Percentiles rank a stretch among this genome's conserved stretches.
Evolutionary conservation across 2,113 vertebrate species (phyloP).

Genomic region (Scolopax mira): DNA sequence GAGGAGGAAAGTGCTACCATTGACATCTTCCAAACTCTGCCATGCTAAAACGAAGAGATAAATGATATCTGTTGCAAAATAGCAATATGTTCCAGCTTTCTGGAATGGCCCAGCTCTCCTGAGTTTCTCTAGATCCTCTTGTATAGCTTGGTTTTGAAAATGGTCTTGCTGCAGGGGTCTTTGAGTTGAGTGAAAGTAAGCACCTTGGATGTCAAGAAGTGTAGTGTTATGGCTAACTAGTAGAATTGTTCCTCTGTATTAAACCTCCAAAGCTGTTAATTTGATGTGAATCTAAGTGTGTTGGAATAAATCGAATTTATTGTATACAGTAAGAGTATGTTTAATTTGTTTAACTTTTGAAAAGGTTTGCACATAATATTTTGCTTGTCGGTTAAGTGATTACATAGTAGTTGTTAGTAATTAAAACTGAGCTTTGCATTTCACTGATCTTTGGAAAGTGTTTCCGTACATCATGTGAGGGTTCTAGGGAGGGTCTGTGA

Average conservation of each 20-base stretch:
- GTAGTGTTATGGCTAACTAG: background rate
- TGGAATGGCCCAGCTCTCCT: background rate
- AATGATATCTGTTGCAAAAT: background rate
- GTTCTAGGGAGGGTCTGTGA: background rate
- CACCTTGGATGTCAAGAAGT: background rate
- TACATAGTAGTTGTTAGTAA: background rate
- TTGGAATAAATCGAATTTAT: background rate
- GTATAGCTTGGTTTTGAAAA: background rate
- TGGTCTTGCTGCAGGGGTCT: background rate
- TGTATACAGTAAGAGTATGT: background rate
- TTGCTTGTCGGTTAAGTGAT: background rate
- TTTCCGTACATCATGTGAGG: background rate
- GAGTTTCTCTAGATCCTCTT: background rate
- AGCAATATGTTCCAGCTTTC: background rate
- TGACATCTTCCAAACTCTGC: background rate
- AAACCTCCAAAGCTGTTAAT: background rate
- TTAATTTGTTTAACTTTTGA: background rate
- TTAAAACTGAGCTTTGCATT: background rate
- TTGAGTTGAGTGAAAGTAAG: background rate
- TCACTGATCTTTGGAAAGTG: background rate
- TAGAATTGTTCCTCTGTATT: background rate
- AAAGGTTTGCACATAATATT: background rate
- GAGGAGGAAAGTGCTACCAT: background rate
- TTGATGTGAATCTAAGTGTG: background rate
- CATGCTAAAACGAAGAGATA: background rate